Conservation (phyloP, 2,888 invertebrate genomes). For the Yponomeuta plumbellus region DNA sequence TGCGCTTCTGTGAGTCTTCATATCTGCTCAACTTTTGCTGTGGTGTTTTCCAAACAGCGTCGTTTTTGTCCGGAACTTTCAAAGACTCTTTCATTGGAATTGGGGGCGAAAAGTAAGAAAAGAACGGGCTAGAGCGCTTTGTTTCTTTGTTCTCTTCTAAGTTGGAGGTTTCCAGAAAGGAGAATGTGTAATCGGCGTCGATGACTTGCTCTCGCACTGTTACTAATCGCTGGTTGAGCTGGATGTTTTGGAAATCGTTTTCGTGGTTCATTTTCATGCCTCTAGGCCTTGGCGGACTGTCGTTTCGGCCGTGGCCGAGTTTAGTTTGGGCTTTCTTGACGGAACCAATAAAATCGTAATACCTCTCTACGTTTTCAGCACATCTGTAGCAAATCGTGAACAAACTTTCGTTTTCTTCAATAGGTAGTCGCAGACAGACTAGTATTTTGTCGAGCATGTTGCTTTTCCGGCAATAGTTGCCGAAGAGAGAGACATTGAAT, state of each 20-base stretch:
- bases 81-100: constrained; percentile 31
- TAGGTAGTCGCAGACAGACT: constrained; percentile 50
- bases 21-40: constrained; percentile 29
- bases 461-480: constrained; percentile 47
- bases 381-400: constrained; percentile 60
- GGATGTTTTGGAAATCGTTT: constrained; percentile 5
- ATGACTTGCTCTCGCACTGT: constrained; percentile 51
- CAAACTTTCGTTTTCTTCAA: constrained; percentile 51
- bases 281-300: constrained; percentile 30
- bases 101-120: constrained; percentile 58
- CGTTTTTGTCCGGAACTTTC: constrained; percentile 13
- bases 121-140: constrained; percentile 53
- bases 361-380: constrained; percentile 54
- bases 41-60: constrained; percentile 46
- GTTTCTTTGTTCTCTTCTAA: constrained; percentile 41
- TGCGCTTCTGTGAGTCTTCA: constrained; percentile 17
- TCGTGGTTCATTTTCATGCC: constrained; percentile 17
- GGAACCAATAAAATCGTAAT: constrained; percentile 49
- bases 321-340: constrained; percentile 52
- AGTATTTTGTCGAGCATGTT: constrained; percentile 56
- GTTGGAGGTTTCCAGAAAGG: constrained; percentile 49
- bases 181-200: constrained; percentile 59
- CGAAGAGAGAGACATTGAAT: constrained; percentile 56
- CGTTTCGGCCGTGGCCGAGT: constrained; percentile 29
- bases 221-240: constrained; percentile 38